Evolutionary conservation across 2,888 invertebrate genomes (phyloP), one percentile per base, ranked within the genome.

Genomic region (Cephus rjabovi): DNA sequence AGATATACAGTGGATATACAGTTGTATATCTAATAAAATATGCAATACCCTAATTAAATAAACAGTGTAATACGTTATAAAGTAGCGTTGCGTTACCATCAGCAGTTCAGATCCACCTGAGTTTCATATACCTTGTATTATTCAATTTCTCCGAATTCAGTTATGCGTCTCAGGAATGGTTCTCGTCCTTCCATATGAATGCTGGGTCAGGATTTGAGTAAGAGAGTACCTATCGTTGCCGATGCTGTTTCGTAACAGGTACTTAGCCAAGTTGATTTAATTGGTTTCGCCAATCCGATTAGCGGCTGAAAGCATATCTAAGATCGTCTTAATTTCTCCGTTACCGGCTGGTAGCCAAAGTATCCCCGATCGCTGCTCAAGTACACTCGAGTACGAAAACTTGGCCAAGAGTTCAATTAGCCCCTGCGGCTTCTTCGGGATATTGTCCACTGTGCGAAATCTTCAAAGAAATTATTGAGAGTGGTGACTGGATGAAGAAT

Each of bases 231-330:
- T 56, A 56, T 56, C 56, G 56, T 56, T 23, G 23, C 15, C 23
- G 56, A 56, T 56, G 34, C 69, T 74, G 77, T 74, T 77, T 77
- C 74, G 77, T 77, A 74, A 69, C 34, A 77, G 74, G 77, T 77
- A 77, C 77, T 77, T 30, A 11, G 12, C 56, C 37, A 74, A 77
- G 77, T 74, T 77, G 69, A 77, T 77, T 77, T 69, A 74, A 77
- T 77, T 77, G 77, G 69, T 77, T 77, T 33, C 34, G 74, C 69
- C 69, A 77, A 77, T 77, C 77, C 77, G 77, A 77, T 77, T 77
- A 69, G 69, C 11, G 74, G 37, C 68, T 77, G 35, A 69, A 35
- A 74, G 77, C 37, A 37, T 69, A 69, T 34, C 73, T 34, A 34
- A 77, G 77, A 74, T 73, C 34, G 31, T 56, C 56, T 56, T 56